phyloP scores from a whole-genome alignment of 2,888 invertebrate species.

The Mythimna lalbum region DNA sequence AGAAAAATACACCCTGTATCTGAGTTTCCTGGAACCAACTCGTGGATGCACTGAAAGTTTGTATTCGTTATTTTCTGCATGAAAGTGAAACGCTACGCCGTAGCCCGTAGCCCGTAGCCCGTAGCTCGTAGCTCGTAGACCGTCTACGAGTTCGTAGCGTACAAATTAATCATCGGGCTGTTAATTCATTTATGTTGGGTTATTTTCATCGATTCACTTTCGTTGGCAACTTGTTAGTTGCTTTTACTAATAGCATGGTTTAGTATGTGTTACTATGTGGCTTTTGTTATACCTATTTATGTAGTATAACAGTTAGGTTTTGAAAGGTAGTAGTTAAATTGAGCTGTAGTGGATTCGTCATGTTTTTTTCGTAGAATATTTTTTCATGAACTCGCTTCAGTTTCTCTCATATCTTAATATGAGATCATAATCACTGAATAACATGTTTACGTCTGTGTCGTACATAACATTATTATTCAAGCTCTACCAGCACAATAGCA shows the following conservation, averaged over 20 bases:
- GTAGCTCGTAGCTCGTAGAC: slow-evolving; percentile 63
- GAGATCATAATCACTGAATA: slow-evolving; percentile 33
- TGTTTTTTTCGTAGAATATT: background rate
- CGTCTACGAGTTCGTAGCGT: slow-evolving; percentile 68
- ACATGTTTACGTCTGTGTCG: slow-evolving; percentile 37
- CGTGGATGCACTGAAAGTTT: slow-evolving; percentile 14
- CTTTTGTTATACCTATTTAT: slow-evolving; percentile 1
- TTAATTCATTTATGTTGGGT: slow-evolving; percentile 61
- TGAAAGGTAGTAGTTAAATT: background rate
- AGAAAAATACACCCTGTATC: slow-evolving; percentile 15
- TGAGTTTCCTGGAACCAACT: slow-evolving; percentile 5
- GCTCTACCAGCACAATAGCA: slow-evolving; percentile 29
- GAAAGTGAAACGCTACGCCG: slow-evolving; percentile 61
- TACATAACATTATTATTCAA: slow-evolving; percentile 10
- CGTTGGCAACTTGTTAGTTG: slow-evolving; percentile 31
- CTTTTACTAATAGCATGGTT: slow-evolving; percentile 32
- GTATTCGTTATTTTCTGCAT: slow-evolving; percentile 37
- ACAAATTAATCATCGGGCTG: slow-evolving; percentile 61
- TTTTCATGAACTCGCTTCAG: background rate
- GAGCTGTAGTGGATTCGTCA: background rate
- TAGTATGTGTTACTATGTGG: slow-evolving; percentile 18
- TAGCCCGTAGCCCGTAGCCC: slow-evolving; percentile 45
- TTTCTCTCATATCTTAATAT: slow-evolving; percentile 6
- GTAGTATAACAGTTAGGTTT: background rate
- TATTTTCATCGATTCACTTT: slow-evolving; percentile 60